A percentile compares a stretch with the other conserved stretches of the same genome.
Conservation (phyloP, 64 coral and sea anemone species). For the Astreopora myriophthalma region DNA sequence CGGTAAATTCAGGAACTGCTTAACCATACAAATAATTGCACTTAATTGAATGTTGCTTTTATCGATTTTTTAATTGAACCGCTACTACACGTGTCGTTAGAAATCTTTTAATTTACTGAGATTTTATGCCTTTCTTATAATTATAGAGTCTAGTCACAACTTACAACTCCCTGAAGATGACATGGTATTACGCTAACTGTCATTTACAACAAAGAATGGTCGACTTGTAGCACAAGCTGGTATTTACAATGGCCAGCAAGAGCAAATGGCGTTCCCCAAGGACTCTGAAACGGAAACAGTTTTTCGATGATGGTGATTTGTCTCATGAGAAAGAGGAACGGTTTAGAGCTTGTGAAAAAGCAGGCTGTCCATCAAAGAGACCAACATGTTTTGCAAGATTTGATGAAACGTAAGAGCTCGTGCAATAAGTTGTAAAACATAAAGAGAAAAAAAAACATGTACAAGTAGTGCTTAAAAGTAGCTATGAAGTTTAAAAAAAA, state of each 20-base stretch:
- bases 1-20: too few species aligned
- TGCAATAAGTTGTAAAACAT: not conserved
- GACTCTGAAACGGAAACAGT: conserved; percentile 9
- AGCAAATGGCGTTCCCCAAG: conserved; percentile 1
- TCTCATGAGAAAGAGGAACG: not conserved
- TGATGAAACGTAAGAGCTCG: conserved; percentile 88
- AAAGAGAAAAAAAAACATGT: too few species aligned
- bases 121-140: too few species aligned
- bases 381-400: conserved; percentile 84
- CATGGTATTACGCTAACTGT: too few species aligned
- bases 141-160: too few species aligned
- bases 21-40: too few species aligned
- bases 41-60: too few species aligned
- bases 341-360: conserved; percentile 89
- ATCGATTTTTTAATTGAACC: too few species aligned
- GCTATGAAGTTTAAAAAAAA: too few species aligned
- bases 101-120: too few species aligned
- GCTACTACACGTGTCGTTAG: too few species aligned
- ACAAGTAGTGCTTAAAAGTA: not conserved
- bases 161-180: too few species aligned
- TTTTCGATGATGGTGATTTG: conserved; percentile 12
- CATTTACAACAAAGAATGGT: not conserved
- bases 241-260: not conserved
- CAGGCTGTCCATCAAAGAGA: conserved; percentile 79
- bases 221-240: not conserved